phyloP scores from a whole-genome alignment of 1,140 invertebrate genomes.

The Euwallacea similis region DNA sequence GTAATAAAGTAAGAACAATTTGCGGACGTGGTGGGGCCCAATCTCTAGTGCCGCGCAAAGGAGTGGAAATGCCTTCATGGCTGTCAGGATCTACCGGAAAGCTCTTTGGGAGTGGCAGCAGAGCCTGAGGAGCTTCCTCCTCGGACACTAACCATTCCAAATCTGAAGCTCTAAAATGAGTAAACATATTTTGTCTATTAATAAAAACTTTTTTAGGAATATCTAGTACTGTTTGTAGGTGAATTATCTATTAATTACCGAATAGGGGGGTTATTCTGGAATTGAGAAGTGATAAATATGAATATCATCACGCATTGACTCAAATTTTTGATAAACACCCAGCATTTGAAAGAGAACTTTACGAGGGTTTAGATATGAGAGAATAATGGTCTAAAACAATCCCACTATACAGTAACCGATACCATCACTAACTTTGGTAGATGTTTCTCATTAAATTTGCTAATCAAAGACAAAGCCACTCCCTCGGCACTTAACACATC shows the following conservation, averaged over 20 bases:
- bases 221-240: neutral
- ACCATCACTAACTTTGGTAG: conserved; percentile 58
- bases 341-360: no score
- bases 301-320: no score
- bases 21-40: conserved; percentile 86
- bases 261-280: no score
- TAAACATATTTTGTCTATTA: no score
- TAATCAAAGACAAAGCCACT: conserved; percentile 76
- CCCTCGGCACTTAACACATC: conserved; percentile 70
- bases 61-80: conserved; percentile 55
- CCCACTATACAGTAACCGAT: neutral
- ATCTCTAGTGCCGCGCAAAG: conserved; percentile 72
- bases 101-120: conserved; percentile 76
- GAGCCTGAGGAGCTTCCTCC: conserved; percentile 74
- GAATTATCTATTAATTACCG: no score
- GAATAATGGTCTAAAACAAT: no score
- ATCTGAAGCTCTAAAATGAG: conserved; percentile 65
- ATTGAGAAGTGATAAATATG: no score
- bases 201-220: conserved; percentile 9
- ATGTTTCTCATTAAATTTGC: conserved; percentile 76
- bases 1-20: conserved; percentile 81
- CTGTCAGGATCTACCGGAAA: conserved; percentile 66
- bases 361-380: no score
- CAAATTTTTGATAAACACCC: no score
- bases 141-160: conserved; percentile 84